Conservation (phyloP, 2,113 vertebrate genomes). For the Actenoides lindsayi region DNA sequence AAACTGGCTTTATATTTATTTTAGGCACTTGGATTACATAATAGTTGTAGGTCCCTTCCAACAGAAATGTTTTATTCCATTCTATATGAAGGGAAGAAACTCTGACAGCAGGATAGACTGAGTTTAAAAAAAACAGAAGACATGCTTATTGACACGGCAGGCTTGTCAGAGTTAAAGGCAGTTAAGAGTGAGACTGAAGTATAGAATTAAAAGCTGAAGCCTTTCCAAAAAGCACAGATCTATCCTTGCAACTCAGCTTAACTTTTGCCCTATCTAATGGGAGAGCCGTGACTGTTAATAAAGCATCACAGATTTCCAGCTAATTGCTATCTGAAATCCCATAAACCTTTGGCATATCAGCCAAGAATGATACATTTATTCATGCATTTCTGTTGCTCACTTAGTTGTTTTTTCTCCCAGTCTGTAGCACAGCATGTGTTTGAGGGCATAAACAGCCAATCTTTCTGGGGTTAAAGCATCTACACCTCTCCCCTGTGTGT, state of each 20-base stretch:
- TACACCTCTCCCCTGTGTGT: not conserved
- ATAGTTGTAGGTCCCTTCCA: not conserved
- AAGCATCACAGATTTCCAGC: constrained; percentile 24
- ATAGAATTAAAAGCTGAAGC: not conserved
- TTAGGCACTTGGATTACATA: not conserved
- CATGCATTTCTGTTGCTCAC: constrained; percentile 30
- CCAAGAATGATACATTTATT: constrained; percentile 36
- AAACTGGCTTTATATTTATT: not conserved
- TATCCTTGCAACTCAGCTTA: not conserved
- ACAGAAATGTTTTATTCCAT: not conserved
- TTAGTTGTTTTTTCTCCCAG: not conserved
- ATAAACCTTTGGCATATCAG: not conserved
- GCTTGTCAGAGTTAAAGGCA: not conserved
- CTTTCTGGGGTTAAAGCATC: not conserved
- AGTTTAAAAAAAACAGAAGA: not conserved
- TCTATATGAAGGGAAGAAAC: not conserved
- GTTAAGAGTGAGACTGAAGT: not conserved
- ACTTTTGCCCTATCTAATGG: not conserved
- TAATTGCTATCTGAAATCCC: constrained; percentile 38
- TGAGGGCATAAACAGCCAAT: not conserved
- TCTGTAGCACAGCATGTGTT: constrained; percentile 16
- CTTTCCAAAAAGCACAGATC: not conserved
- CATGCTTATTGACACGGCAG: not conserved
- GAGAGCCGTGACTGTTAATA: not conserved
- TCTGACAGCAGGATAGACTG: not conserved